Evolutionary conservation across 2,888 invertebrate genomes (phyloP).

Genomic region (Hyppa rectilinea): DNA sequence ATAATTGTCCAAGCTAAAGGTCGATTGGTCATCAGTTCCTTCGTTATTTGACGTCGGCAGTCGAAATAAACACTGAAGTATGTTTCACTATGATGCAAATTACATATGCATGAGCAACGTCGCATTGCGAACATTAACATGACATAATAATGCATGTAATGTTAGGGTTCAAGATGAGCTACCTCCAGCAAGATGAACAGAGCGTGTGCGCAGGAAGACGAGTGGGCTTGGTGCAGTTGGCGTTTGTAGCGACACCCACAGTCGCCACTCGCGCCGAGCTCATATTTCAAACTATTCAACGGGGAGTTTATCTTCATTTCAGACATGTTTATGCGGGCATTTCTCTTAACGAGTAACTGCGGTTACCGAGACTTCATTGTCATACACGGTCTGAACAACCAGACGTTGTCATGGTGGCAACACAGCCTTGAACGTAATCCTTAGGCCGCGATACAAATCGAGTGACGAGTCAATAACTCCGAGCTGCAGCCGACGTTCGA

Average conservation of each 20-base stretch:
- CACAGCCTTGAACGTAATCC: slow-evolving; percentile 78
- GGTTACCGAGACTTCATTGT: slow-evolving; percentile 77
- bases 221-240: slow-evolving; percentile 58
- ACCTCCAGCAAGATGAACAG: slow-evolving; percentile 59
- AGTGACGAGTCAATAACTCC: slow-evolving; percentile 79
- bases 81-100: slow-evolving; percentile 45
- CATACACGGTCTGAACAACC: slow-evolving; percentile 72
- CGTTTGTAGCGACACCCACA: slow-evolving; percentile 73
- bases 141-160: slow-evolving; percentile 67
- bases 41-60: slow-evolving; percentile 61
- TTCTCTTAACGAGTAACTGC: slow-evolving; percentile 75
- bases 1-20: slow-evolving; percentile 68
- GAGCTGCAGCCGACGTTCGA: slow-evolving; percentile 73
- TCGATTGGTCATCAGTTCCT: slow-evolving; percentile 68
- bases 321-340: slow-evolving; percentile 80
- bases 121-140: slow-evolving; percentile 49
- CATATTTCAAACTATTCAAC: slow-evolving; percentile 82
- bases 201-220: slow-evolving; percentile 24
- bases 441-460: slow-evolving; percentile 73
- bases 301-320: slow-evolving; percentile 80
- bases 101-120: slow-evolving; percentile 36
- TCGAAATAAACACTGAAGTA: slow-evolving; percentile 62
- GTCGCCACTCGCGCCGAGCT: slow-evolving; percentile 70
- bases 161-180: slow-evolving; percentile 67
- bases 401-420: slow-evolving; percentile 65